Percentiles rank a stretch among this genome's conserved stretches.
Conservation (phyloP, 1,140 invertebrate species). For the Temnothorax longispinosus region DNA sequence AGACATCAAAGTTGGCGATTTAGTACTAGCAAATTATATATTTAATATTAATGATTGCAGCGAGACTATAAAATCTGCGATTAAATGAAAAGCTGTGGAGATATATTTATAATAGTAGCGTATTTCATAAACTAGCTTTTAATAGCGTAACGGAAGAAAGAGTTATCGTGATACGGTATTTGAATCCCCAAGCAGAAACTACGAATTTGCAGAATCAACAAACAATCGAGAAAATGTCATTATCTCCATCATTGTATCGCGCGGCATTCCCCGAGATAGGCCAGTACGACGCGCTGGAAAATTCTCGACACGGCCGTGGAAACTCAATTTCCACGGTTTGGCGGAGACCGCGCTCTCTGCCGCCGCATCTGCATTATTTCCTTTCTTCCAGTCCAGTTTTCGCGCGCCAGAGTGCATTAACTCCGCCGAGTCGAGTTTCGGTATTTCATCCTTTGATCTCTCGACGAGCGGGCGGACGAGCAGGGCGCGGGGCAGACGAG, state of each 20-base stretch:
- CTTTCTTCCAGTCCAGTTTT: constrained; percentile 27
- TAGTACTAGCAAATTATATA: not conserved
- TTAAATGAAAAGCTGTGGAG: not conserved
- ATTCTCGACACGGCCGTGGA: not conserved
- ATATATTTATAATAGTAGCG: not conserved
- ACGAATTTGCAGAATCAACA: not conserved
- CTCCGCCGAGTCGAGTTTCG: constrained; percentile 48
- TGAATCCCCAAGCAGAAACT: not conserved
- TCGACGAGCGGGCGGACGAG: not conserved
- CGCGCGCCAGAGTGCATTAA: constrained; percentile 40
- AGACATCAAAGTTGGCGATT: not conserved
- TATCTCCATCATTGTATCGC: not conserved
- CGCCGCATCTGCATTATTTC: constrained; percentile 46
- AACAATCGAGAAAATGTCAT: constrained; percentile 8
- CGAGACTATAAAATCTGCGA: not conserved
- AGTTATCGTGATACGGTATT: not conserved
- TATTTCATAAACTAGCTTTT: not conserved
- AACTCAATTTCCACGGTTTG: constrained; percentile 42
- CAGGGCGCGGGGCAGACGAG: not conserved
- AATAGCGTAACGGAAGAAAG: not conserved
- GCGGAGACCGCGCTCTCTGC: not conserved
- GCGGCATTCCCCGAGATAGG: not conserved
- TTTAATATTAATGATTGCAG: not conserved
- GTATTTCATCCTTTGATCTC: constrained; percentile 62
- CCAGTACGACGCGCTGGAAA: not conserved